Base-by-base conservation (phyloP, 2,888 invertebrate genomes). In the Watsonalla cultraria region DNA sequence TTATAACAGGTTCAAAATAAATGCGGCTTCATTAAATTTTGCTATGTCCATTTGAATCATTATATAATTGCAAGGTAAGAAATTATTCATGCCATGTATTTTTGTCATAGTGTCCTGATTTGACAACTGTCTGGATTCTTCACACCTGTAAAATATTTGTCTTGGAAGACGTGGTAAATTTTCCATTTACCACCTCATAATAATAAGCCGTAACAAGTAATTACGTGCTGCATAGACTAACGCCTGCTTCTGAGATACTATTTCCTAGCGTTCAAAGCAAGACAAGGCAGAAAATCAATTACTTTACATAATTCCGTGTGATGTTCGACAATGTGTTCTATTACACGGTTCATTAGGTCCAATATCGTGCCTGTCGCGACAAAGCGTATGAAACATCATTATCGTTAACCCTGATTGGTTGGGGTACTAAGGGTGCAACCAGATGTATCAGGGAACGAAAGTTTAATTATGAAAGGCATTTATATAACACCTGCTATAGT, bases 401-500 rank as follows among this genome's bases (percentile, higher is more conserved):
- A 65, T 66, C 61, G 54, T 61, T 58, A 54, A 58, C 48, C 59
- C 63, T 66, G 66, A 68, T 70, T 68, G 67, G 64, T 57, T 58
- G 63, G 67, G 66, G 68, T 53, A 65, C 57, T 63, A 58, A 60
- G 60, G 66, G 39, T 11, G 39, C 15, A 49, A 9, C 14, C 9
- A 49, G 37, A 49, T 49, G 9, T 5, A 49, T 49, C 37, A 6
- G 35, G 11, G 6, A 47, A 35, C 33, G 34, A 48, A 37, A 37
- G 11, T 34, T 24, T 33, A 34, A 47, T 11, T 24, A 46, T 46
- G 24, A 24, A 24, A 7, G 8, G 6, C n/a, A 33, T 11, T 7
- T 42, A 42, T 5, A 24, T 33, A 34, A 33, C n/a, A 34, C 34
- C 6, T 24, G 24, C 24, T 24, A 24, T 2, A 2, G 24, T 24